Conservation (phyloP, 2,113 vertebrate genomes). For the Laticauda colubrina region DNA sequence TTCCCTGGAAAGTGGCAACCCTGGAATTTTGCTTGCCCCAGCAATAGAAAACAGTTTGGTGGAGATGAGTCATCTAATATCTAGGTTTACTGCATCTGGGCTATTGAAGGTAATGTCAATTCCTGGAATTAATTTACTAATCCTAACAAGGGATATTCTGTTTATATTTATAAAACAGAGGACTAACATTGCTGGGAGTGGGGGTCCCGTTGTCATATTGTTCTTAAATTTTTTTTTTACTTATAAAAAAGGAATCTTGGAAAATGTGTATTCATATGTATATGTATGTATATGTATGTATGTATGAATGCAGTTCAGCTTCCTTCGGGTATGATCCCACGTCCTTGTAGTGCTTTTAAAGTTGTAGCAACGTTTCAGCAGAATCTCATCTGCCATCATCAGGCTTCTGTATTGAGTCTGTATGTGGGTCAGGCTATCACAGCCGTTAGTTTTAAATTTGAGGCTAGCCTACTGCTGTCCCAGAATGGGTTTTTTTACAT, state of each 20-base stretch:
- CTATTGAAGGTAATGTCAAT: not conserved
- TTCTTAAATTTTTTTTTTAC: not conserved
- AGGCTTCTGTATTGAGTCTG: too few species aligned
- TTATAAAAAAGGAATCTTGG: not conserved
- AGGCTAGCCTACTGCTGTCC: too few species aligned
- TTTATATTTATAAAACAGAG: not conserved
- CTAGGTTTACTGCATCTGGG: not conserved
- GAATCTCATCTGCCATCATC: too few species aligned
- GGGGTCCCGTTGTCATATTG: not conserved
- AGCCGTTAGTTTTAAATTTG: too few species aligned
- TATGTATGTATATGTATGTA: too few species aligned
- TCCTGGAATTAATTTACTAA: not conserved
- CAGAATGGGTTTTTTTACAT: too few species aligned
- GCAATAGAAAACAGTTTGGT: not conserved
- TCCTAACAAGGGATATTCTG: not conserved
- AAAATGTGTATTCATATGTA: too few species aligned
- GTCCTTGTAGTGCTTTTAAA: too few species aligned
- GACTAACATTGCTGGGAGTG: not conserved
- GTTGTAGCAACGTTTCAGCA: too few species aligned
- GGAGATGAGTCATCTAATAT: not conserved
- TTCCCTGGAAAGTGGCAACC: not conserved
- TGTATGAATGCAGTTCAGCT: too few species aligned
- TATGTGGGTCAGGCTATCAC: too few species aligned
- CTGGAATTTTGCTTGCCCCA: not conserved
- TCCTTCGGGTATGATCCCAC: too few species aligned